Percentiles rank a stretch among this genome's conserved stretches.
Evolutionary conservation across 2,888 invertebrate genomes (phyloP).

Genomic region (Agrochola lychnidis): DNA sequence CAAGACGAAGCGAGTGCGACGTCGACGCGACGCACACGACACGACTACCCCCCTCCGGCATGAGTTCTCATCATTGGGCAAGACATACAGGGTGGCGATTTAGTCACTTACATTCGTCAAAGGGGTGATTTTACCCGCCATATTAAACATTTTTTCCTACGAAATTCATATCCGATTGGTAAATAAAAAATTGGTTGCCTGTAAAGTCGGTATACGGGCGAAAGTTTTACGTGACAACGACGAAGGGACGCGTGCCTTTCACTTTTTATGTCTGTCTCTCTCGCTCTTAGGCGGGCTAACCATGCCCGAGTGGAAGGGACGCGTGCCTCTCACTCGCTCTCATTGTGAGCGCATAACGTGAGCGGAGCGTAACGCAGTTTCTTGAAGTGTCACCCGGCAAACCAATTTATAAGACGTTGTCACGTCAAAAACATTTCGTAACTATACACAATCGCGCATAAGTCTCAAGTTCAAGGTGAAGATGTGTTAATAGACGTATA

Average conservation of each 20-base stretch:
- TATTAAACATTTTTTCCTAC: neutral
- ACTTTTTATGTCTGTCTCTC: too few species aligned
- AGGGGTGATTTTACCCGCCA: neutral
- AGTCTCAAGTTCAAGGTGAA: neutral
- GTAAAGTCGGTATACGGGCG: too few species aligned
- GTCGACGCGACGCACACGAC: slow-evolving; percentile 51
- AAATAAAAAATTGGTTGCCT: too few species aligned
- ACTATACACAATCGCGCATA: neutral
- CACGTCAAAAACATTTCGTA: neutral
- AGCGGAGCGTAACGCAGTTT: too few species aligned
- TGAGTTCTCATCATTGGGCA: slow-evolving; percentile 84
- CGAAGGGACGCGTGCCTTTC: too few species aligned
- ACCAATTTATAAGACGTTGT: too few species aligned
- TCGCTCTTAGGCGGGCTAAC: too few species aligned
- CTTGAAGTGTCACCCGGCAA: too few species aligned
- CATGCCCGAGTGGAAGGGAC: too few species aligned
- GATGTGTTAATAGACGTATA: neutral
- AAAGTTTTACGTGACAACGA: too few species aligned
- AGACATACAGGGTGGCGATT: neutral
- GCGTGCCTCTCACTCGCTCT: too few species aligned
- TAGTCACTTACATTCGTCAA: neutral
- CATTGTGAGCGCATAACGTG: too few species aligned
- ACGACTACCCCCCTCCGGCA: slow-evolving; percentile 77
- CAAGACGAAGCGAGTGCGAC: slow-evolving; percentile 61
- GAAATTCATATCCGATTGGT: neutral